These are phyloP conservation scores for Rhinoderma darwinii DNA, from an alignment of 2,113 vertebrate genomes.

Conservation along the genomic window DNA sequence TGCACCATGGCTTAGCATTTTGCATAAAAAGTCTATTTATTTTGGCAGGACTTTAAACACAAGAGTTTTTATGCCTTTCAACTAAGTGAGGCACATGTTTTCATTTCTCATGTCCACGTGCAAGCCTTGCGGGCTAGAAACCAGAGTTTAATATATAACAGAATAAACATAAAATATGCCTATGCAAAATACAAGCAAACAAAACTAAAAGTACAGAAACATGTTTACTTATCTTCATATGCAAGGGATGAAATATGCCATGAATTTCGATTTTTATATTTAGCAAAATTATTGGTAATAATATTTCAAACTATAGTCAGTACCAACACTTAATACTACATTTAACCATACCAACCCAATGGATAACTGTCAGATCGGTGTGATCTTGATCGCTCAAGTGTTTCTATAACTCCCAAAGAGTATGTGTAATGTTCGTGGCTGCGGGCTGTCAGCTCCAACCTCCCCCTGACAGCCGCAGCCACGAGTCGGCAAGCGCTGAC, in stretches of 20 bases:
- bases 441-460: no score
- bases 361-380: not conserved
- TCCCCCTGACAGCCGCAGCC: no score
- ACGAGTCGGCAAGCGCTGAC: no score
- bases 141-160: not conserved
- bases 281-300: not conserved
- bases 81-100: slow-evolving; percentile 53
- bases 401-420: no score
- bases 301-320: not conserved
- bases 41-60: slow-evolving; percentile 59
- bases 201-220: not conserved
- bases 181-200: not conserved
- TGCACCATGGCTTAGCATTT: not conserved
- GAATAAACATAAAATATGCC: not conserved
- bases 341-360: not conserved
- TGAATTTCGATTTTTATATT: not conserved
- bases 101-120: slow-evolving; percentile 28
- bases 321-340: not conserved
- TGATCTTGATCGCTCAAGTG: no score
- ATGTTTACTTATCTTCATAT: not conserved
- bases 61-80: slow-evolving; percentile 53
- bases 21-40: slow-evolving; percentile 67
- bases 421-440: no score
- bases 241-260: no score
- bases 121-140: slow-evolving; percentile 8